phyloP scores from a whole-genome alignment of 2,113 vertebrate genomes.

The Ctenomys sociabilis region DNA sequence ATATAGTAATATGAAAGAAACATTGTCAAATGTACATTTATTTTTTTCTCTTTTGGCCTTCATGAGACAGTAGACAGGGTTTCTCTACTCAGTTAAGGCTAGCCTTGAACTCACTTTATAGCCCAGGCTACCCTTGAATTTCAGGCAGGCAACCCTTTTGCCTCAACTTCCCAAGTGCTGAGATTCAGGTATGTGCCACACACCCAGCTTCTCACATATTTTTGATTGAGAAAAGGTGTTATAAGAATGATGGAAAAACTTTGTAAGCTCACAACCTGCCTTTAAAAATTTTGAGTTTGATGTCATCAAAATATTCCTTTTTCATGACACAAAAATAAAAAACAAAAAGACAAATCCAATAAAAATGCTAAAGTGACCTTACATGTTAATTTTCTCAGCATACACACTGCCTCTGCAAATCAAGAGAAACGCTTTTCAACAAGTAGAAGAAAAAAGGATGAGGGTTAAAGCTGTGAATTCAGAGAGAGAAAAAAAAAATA shows the following conservation, averaged over 20 bases:
- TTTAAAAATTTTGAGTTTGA: not conserved
- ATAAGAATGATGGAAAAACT: not conserved
- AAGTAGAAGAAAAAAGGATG: not conserved
- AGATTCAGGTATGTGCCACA: not conserved
- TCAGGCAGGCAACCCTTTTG: no score
- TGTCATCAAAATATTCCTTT: not conserved
- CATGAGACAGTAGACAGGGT: not conserved
- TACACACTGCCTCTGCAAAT: not conserved
- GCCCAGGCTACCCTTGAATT: not conserved
- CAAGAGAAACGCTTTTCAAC: not conserved
- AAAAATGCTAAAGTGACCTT: not conserved
- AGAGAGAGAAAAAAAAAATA: not conserved
- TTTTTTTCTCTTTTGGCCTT: not conserved
- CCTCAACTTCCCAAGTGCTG: not conserved
- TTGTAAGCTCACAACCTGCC: not conserved
- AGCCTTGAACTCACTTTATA: not conserved
- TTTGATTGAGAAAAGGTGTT: not conserved
- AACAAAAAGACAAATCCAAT: not conserved
- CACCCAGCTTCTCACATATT: not conserved
- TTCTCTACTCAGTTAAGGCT: not conserved
- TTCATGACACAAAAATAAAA: not conserved
- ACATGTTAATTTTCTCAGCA: not conserved
- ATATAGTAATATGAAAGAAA: not conserved
- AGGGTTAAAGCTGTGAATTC: not conserved
- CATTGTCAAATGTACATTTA: not conserved